Conservation (phyloP, 2,888 invertebrate genomes). For the Acleris emargana region DNA sequence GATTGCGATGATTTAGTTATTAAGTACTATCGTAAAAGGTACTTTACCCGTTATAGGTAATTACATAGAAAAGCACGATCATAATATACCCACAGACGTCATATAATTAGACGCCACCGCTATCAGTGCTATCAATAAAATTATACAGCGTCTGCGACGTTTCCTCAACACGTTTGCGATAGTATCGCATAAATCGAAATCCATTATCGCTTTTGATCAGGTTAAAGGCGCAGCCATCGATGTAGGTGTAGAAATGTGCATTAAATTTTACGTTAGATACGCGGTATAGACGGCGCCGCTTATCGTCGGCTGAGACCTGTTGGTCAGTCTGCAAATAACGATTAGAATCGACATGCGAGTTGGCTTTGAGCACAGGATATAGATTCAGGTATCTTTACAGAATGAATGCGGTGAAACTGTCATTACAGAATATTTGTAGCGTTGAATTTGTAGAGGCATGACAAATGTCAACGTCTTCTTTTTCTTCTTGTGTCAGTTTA, state of each 20-base stretch:
- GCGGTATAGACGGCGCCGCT: constrained; percentile 56
- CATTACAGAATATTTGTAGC: neutral
- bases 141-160: constrained; percentile 41
- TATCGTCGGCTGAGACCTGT: constrained; percentile 53
- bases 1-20: constrained; percentile 36
- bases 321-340: constrained; percentile 36
- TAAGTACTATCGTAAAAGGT: constrained; percentile 27
- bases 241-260: constrained; percentile 62
- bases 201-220: constrained; percentile 62
- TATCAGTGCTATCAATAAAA: constrained; percentile 40
- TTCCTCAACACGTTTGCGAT: constrained; percentile 50
- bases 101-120: constrained; percentile 41
- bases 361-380: constrained; percentile 29
- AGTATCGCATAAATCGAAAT: constrained; percentile 55
- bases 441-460: too few species aligned
- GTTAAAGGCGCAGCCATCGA: constrained; percentile 52
- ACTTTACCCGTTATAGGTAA: constrained; percentile 30
- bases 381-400: constrained; percentile 16
- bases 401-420: neutral
- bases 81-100: constrained; percentile 34
- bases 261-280: constrained; percentile 57
- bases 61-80: constrained; percentile 25
- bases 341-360: constrained; percentile 35
- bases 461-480: too few species aligned
- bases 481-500: too few species aligned